These are phyloP conservation scores for Macrocentrus cingulum DNA, from an alignment of 1,140 invertebrate species.

Conservation along the genomic window DNA sequence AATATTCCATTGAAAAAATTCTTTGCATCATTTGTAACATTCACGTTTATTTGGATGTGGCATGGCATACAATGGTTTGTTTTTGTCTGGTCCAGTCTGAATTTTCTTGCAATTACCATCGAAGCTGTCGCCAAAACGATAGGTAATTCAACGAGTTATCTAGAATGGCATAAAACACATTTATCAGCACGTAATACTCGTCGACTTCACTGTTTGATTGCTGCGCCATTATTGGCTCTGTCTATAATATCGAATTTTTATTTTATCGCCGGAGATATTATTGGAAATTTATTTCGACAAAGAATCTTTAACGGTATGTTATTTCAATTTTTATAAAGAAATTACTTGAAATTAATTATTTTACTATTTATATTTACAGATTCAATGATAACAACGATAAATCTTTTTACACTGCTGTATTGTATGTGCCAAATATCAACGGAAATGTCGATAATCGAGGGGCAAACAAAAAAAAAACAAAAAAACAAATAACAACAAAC, in stretches of 20 bases:
- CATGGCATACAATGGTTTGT: conserved; percentile 80
- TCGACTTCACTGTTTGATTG: conserved; percentile 68
- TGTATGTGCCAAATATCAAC: conserved; percentile 60
- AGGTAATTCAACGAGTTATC: conserved; percentile 51
- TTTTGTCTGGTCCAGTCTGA: conserved; percentile 81
- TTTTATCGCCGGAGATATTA: conserved; percentile 75
- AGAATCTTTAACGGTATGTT: conserved; percentile 57
- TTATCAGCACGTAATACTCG: conserved; percentile 52
- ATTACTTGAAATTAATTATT: too few species aligned
- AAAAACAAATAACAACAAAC: too few species aligned
- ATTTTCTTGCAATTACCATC: conserved; percentile 75
- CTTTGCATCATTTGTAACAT: conserved; percentile 76
- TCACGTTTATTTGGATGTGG: conserved; percentile 87
- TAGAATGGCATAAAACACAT: conserved; percentile 47
- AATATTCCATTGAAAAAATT: conserved; percentile 64
- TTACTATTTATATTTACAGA: conserved; percentile 46
- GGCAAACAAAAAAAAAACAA: too few species aligned
- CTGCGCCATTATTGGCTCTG: conserved; percentile 72
- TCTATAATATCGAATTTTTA: conserved; percentile 84
- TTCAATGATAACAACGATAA: conserved; percentile 38
- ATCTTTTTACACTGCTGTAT: conserved; percentile 54
- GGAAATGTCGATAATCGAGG: conserved; percentile 47
- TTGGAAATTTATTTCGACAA: conserved; percentile 68
- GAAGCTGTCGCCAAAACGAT: conserved; percentile 66
- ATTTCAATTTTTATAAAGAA: conserved; percentile 6